These are phyloP conservation scores for Pipistrellus nathusii DNA, from an alignment of 2,797 vertebrate species.

Conservation along the genomic window DNA sequence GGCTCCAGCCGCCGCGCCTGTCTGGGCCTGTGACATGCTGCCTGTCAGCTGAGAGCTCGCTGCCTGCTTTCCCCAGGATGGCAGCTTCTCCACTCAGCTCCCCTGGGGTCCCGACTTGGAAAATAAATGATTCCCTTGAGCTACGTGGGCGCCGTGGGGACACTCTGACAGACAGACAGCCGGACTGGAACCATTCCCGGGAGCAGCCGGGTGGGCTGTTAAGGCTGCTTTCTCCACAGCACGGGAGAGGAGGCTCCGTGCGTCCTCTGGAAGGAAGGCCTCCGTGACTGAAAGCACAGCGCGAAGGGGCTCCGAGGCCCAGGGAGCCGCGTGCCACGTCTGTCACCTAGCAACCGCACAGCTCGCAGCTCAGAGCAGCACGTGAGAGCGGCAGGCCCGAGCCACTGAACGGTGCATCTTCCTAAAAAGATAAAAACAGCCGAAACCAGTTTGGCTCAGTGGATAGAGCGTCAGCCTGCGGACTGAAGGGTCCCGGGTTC, in stretches of 20 bases:
- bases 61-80: not conserved
- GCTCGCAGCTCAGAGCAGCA: conserved; percentile 78
- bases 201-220: conserved; percentile 28
- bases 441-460: no score
- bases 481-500: no score
- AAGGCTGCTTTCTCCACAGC: not conserved
- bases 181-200: not conserved
- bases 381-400: conserved; percentile 65
- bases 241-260: not conserved
- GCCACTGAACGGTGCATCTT: conserved; percentile 75
- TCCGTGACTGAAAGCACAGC: conserved; percentile 25
- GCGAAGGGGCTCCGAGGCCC: not conserved
- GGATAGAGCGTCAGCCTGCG: no score
- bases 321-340: conserved; percentile 46
- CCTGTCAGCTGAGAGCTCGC: not conserved
- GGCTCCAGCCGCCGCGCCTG: not conserved
- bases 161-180: not conserved
- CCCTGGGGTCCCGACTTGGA: not conserved
- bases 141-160: not conserved
- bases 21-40: not conserved
- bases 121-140: not conserved
- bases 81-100: not conserved
- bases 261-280: conserved; percentile 11
- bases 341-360: conserved; percentile 84
- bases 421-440: conserved; percentile 57